Evolutionary conservation across 2,797 vertebrate genomes (phyloP).

Genomic region (Neosalanx taihuensis): DNA sequence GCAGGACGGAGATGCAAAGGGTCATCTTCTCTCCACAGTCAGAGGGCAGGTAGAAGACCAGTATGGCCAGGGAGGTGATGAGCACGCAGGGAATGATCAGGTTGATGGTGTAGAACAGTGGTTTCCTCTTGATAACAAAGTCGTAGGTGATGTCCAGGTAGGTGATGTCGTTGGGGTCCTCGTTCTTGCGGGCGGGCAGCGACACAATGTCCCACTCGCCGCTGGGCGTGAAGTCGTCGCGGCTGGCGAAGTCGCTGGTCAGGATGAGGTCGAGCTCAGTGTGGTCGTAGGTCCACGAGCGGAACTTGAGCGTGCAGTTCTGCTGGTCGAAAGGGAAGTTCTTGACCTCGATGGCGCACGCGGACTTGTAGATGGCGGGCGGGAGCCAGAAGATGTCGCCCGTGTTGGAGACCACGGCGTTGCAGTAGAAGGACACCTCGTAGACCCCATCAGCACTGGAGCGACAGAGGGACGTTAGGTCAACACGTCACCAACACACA

Average conservation of each 20-base stretch:
- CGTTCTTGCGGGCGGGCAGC: conserved; percentile 75
- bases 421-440: conserved; percentile 81
- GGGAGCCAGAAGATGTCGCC: conserved; percentile 82
- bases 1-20: conserved; percentile 76
- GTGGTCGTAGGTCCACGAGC: conserved; percentile 82
- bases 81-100: conserved; percentile 79
- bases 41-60: conserved; percentile 80
- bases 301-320: conserved; percentile 82
- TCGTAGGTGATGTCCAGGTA: conserved; percentile 81
- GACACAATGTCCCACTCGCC: conserved; percentile 83
- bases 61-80: conserved; percentile 76
- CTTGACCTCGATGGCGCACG: conserved; percentile 79
- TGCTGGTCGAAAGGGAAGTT: conserved; percentile 82
- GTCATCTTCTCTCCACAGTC: conserved; percentile 81
- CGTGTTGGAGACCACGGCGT: conserved; percentile 74
- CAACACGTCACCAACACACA: conserved; percentile 8
- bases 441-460: conserved; percentile 80
- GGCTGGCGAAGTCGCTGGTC: conserved; percentile 76
- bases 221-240: conserved; percentile 78
- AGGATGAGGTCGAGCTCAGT: conserved; percentile 77
- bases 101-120: conserved; percentile 80
- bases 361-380: conserved; percentile 80
- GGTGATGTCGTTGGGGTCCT: conserved; percentile 71
- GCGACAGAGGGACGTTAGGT: not conserved
- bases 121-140: conserved; percentile 78